Evolutionary conservation across 1,140 invertebrate genomes (phyloP), one percentile per base, ranked within the genome.

Genomic region (Drosophila littoralis): DNA sequence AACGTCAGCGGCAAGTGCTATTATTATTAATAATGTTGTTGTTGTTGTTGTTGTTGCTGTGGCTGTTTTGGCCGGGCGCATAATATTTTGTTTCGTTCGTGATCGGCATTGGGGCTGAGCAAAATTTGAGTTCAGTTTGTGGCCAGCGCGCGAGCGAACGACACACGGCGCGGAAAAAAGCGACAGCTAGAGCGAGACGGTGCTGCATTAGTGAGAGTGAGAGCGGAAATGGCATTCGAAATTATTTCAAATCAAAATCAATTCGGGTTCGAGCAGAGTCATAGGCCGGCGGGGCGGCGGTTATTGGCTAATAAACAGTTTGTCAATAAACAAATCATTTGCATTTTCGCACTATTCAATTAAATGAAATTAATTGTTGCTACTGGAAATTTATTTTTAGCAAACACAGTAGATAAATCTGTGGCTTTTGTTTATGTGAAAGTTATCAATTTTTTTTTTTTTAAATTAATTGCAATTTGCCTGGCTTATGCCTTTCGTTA

Each of bases 111-210:
- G 57, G 57, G 57, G 64, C 77, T 69, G 77, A 72, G 78, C 59
- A 76, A 76, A 66, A 73, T 68, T 79, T 74, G 68, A 77, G 66
- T 88, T 86, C 71, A 85, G 82, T 85, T 85, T 71, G 52, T 70
- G 66, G 59, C 58, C 63, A 67, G 77, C 51, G 77, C 80, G 73
- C 83, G 84, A 89, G 75, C 74, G 79, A 54, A 68, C 43, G 46
- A 77, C 77, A 85, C 77, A 85, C 77, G 65, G 28, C 65, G 77
- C 81, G 74, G 80, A 51, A 1, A 51, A 1, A 17, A 64, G 7
- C 43, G 45, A 43, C n/a, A 28, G 64, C 32, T 35, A 59, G 64
- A 67, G 73, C 48, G 64, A 50, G 45, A 38, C 32, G 67, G 51
- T 32, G 28, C 46, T 63, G 40, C 22, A 77, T 61, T 51, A 28